Evolutionary conservation across 2,113 vertebrate genomes (phyloP).

Genomic region (Alligator sinensis): DNA sequence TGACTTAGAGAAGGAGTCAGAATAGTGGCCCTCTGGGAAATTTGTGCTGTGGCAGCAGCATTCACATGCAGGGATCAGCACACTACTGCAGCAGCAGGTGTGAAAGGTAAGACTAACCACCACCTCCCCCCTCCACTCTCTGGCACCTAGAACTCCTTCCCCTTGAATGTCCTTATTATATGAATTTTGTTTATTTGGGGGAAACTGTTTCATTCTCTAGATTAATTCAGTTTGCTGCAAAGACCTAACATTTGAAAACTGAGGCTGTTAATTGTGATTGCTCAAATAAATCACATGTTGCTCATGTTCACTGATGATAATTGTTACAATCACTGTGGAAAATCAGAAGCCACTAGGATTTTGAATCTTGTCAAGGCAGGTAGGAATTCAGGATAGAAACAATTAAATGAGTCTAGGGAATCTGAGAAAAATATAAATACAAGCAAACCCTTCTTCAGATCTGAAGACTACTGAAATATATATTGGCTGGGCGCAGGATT

Average conservation of each 20-base stretch:
- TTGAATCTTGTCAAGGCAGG: neutral
- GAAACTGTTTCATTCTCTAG: no score
- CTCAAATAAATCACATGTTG: neutral
- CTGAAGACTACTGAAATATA: neutral
- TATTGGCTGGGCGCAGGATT: neutral
- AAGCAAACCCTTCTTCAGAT: neutral
- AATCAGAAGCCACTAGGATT: neutral
- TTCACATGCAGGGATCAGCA: no score
- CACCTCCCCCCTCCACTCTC: no score
- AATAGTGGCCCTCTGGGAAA: no score
- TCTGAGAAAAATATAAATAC: neutral
- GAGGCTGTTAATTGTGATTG: neutral
- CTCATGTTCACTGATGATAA: neutral
- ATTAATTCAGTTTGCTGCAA: no score
- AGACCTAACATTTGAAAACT: neutral
- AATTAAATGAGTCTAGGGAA: neutral
- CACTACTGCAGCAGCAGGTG: no score
- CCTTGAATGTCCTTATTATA: no score
- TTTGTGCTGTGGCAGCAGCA: no score
- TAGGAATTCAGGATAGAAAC: accelerated
- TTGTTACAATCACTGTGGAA: neutral
- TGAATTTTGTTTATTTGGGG: no score
- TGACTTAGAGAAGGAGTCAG: no score
- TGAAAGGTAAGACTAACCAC: no score
- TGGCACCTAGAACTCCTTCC: no score